phyloP scores from a whole-genome alignment of 2,888 invertebrate species.

The Limenitis camilla region DNA sequence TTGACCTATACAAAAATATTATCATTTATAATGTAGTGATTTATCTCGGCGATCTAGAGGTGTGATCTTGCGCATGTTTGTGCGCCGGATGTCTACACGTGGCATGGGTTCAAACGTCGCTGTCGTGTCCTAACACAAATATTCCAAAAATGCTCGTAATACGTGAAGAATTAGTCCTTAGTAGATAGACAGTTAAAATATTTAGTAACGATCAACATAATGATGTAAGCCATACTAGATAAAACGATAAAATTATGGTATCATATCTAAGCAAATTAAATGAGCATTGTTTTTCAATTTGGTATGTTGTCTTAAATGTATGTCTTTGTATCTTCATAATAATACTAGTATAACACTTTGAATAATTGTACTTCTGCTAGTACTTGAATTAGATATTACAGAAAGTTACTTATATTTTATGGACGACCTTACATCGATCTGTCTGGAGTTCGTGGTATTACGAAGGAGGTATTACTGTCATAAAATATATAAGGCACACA shows the following conservation, averaged over 20 bases:
- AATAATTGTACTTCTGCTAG: no score
- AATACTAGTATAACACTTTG: no score
- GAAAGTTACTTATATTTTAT: background rate
- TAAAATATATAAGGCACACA: constrained; percentile 10
- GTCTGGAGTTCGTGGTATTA: constrained; percentile 16
- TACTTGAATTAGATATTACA: background rate
- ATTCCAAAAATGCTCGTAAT: no score
- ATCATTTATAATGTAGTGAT: no score
- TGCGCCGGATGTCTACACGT: no score
- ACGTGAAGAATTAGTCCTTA: background rate
- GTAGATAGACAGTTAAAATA: constrained; percentile 3
- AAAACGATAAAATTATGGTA: constrained; percentile 25
- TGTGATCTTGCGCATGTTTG: no score
- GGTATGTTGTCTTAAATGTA: constrained; percentile 9
- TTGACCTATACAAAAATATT: no score
- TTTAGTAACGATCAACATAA: constrained; percentile 9
- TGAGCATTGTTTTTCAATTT: constrained; percentile 23
- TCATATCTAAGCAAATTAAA: constrained; percentile 25
- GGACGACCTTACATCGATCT: constrained; percentile 15
- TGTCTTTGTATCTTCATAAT: background rate
- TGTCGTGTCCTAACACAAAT: no score
- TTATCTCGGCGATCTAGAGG: no score
- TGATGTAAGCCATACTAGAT: constrained; percentile 19
- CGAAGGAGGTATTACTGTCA: constrained; percentile 17
- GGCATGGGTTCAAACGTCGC: no score